phyloP scores from a whole-genome alignment of 2,888 invertebrate species.

The Loripinus fragilis region DNA sequence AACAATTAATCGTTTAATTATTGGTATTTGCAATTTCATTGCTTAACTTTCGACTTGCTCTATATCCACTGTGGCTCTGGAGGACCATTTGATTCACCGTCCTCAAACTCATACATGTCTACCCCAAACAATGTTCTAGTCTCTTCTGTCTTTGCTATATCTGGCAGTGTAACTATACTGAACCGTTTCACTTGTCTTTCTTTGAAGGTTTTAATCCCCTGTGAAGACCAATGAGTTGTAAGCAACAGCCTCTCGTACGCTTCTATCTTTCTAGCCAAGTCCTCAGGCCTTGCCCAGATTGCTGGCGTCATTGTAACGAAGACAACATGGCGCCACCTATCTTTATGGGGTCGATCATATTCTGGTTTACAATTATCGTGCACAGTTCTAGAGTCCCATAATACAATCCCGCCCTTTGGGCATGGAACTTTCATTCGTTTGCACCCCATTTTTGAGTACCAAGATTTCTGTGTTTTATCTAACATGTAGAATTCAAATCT shows the following conservation, averaged over 20 bases:
- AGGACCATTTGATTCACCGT: slow-evolving; percentile 53
- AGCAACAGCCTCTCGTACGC: slow-evolving; percentile 55
- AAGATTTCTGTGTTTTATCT: background rate
- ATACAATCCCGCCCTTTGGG: slow-evolving; percentile 66
- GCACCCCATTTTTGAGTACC: slow-evolving; percentile 30
- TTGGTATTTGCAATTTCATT: too few species aligned
- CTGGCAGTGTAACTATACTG: slow-evolving; percentile 43
- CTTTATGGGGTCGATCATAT: slow-evolving; percentile 41
- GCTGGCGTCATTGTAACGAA: slow-evolving; percentile 70
- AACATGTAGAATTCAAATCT: slow-evolving; percentile 34
- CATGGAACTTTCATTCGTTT: slow-evolving; percentile 46
- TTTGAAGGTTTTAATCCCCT: slow-evolving; percentile 35
- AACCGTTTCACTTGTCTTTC: background rate
- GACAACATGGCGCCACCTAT: slow-evolving; percentile 64
- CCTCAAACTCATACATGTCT: slow-evolving; percentile 48
- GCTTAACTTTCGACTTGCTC: too few species aligned
- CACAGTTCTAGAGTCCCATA: slow-evolving; percentile 69
- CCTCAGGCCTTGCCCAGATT: slow-evolving; percentile 55
- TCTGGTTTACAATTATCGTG: slow-evolving; percentile 63
- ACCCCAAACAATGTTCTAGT: slow-evolving; percentile 52
- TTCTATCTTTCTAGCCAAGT: slow-evolving; percentile 48
- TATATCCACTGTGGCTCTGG: slow-evolving; percentile 50
- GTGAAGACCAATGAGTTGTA: slow-evolving; percentile 64
- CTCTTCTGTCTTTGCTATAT: slow-evolving; percentile 59
- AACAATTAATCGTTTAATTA: too few species aligned